Conservation (phyloP, 2,113 vertebrate species). For the Cavia porcellus region DNA sequence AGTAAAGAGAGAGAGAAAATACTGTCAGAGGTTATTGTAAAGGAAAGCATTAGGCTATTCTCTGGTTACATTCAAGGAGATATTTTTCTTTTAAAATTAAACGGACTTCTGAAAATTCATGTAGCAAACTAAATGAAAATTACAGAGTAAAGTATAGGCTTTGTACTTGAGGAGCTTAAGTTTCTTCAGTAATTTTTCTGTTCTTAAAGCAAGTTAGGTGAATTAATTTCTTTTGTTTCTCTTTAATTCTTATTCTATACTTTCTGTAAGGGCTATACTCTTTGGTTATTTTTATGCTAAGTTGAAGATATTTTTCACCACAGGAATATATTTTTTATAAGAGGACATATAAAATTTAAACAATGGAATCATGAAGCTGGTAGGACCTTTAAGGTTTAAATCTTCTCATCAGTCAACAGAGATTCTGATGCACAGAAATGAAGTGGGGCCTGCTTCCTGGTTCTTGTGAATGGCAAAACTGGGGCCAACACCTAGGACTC, state of each 20-base stretch:
- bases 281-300: slow-evolving; percentile 33
- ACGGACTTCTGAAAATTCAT: slow-evolving; percentile 12
- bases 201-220: slow-evolving; percentile 34
- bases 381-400: slow-evolving; percentile 35
- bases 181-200: slow-evolving; percentile 28
- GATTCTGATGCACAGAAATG: not conserved
- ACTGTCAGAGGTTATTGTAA: not conserved
- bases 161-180: not conserved
- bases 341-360: slow-evolving; percentile 29
- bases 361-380: slow-evolving; percentile 20
- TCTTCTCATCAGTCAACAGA: not conserved
- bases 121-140: not conserved
- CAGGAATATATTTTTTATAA: slow-evolving; percentile 16
- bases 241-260: slow-evolving; percentile 16
- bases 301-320: slow-evolving; percentile 14
- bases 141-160: slow-evolving; percentile 13
- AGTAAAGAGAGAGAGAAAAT: slow-evolving; percentile 1
- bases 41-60: not conserved
- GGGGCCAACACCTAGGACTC: not conserved
- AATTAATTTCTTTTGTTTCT: slow-evolving; percentile 14
- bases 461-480: slow-evolving; percentile 5
- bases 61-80: not conserved
- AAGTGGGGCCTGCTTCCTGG: not conserved
- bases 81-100: slow-evolving; percentile 52
- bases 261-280: slow-evolving; percentile 1